Evolutionary conservation across 2,113 vertebrate species (phyloP).

Genomic region (Natator depressus): DNA sequence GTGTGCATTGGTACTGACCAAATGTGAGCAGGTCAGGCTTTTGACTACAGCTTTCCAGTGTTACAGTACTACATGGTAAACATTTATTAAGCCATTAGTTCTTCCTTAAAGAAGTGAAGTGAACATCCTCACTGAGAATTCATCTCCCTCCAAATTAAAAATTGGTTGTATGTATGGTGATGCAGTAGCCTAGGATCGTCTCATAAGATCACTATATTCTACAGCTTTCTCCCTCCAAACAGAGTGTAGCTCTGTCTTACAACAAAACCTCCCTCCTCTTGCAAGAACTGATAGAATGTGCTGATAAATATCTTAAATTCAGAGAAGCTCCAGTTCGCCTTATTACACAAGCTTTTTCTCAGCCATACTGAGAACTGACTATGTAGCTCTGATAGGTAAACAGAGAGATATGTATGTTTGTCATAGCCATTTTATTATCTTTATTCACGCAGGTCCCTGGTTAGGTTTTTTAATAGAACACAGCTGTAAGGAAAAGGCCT

Average conservation of each 20-base stretch:
- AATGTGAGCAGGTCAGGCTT: not conserved
- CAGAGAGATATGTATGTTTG: not conserved
- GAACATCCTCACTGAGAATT: not conserved
- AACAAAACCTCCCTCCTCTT: constrained; percentile 20
- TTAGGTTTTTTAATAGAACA: not conserved
- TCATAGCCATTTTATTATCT: not conserved
- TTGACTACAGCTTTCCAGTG: not conserved
- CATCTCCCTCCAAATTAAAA: not conserved
- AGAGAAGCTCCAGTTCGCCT: not conserved
- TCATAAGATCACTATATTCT: not conserved
- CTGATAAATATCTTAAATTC: not conserved
- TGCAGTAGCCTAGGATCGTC: not conserved
- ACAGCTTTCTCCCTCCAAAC: not conserved
- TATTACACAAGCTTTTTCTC: constrained; percentile 28
- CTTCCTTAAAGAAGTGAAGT: not conserved
- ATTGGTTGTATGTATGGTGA: not conserved
- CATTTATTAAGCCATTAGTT: not conserved
- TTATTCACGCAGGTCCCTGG: not conserved
- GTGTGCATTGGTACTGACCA: not conserved
- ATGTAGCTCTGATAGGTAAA: not conserved
- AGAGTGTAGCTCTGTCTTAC: not conserved
- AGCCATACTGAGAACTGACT: not conserved
- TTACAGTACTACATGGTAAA: not conserved
- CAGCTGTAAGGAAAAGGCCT: not conserved
- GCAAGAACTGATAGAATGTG: constrained; percentile 18